Base-by-base conservation (phyloP, 2,888 invertebrate species). In the Fabriciana adippe region DNA sequence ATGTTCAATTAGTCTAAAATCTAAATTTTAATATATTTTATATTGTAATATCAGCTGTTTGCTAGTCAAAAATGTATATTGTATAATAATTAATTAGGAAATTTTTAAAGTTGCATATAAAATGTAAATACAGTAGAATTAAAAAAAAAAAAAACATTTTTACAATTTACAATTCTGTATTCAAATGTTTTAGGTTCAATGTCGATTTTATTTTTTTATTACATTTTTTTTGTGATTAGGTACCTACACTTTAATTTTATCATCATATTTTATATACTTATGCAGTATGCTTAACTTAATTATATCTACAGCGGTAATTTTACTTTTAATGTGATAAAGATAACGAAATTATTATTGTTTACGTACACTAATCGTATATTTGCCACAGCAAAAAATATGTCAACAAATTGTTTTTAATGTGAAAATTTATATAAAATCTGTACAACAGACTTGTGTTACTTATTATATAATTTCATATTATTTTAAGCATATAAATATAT, bases 11-110 rank as follows among this genome's bases (percentile, higher is more conserved):
- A 57, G 47, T 47, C 57, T 57, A 47, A 57, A 57, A 47, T 47
- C 57, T 47, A 57, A 57, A 57, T 47, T 57, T 26, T 21, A 57
- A 57, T 26, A 26, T 57, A 21, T 15, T 14, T 35, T 35, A 15
- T 57, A 47, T 45, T 57, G 15, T 57, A 57, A 45, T 57, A 14
- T 57, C 11, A 79, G 78, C 78, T 75, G 76, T 76, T 79, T 67
- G 74, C 84, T 85, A 85, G 85, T 85, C 85, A 84, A 78, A 78
- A 78, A 47, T 57, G 47, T 57, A 47, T 21, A 47, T 47, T 47
- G 57, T 57, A 57, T 47, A 15, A n/a, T 11, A 47, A 57, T 6
- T n/a, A 47, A 47, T 26, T n/a, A 47, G 14, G 57, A 47, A 15
- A 47, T 57, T 47, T 57, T n/a, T 3, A 26, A 57, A 57, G 15